phyloP scores from a whole-genome alignment of 2,888 invertebrate genomes.

The Catonia carolina region DNA sequence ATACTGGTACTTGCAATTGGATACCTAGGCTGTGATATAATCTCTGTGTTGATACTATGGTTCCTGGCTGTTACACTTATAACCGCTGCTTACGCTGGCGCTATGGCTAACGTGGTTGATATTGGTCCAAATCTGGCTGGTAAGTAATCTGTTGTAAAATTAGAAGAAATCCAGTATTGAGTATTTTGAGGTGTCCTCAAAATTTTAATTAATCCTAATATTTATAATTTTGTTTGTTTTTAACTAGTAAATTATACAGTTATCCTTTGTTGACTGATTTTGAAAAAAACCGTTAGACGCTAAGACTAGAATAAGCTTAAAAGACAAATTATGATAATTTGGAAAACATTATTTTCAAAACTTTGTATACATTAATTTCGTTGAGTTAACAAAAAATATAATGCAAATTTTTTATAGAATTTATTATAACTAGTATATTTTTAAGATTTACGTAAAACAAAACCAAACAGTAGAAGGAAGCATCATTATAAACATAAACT shows the following conservation, averaged over 20 bases:
- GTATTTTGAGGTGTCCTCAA: neutral
- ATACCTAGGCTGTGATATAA: slow-evolving; percentile 55
- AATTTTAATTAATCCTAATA: neutral
- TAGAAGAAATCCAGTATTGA: neutral
- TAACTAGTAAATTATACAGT: neutral
- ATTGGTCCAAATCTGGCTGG: slow-evolving; percentile 73
- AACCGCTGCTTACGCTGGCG: slow-evolving; percentile 65
- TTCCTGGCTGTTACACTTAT: slow-evolving; percentile 62
- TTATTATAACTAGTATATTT: too few species aligned
- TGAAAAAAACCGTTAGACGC: too few species aligned
- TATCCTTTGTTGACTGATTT: too few species aligned
- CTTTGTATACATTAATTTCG: too few species aligned
- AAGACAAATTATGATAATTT: too few species aligned
- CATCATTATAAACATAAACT: too few species aligned
- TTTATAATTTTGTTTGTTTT: neutral
- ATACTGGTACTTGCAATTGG: slow-evolving; percentile 55
- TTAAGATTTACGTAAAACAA: too few species aligned
- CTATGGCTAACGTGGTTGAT: slow-evolving; percentile 70
- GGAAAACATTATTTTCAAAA: too few species aligned
- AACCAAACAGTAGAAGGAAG: too few species aligned
- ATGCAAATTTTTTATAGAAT: too few species aligned
- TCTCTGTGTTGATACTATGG: slow-evolving; percentile 55
- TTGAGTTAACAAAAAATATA: too few species aligned
- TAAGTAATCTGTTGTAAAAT: slow-evolving; percentile 24
- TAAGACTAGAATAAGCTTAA: too few species aligned